Base-by-base conservation (phyloP, 1,140 invertebrate species). In the Globodera ellingtonae region DNA sequence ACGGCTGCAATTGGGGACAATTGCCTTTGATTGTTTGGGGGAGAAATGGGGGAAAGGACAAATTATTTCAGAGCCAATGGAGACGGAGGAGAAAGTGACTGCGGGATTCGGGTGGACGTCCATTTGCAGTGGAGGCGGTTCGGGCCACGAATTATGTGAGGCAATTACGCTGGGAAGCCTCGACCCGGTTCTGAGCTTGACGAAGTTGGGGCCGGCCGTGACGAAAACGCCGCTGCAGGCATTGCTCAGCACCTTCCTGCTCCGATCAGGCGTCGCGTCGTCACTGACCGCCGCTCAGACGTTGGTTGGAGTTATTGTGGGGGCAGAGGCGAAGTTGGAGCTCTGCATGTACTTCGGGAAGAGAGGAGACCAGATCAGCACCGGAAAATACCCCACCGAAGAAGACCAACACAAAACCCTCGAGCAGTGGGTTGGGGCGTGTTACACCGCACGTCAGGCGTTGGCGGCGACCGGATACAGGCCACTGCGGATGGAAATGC, bases 111-210 rank as follows among this genome's bases (percentile, higher is more conserved):
- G 56, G 3, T 59, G 56, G 56, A 18, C 56, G 18, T 59, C 67
- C 0, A 47, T 4, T 44, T 70, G 67, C 24, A 35, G 21, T 8
- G 46, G 13, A 70, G 21, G 24, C n/a, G 18, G 6, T 4, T 6
- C 44, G 6, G 74, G 74, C 1, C 74, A 76, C n/a, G 74, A 76
- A 18, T 24, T 65, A 18, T 76, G 74, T 6, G 18, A 46, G 7
- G n/a, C 48, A 2, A 10, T 76, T 6, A 67, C 46, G 18, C n/a
- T 76, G 10, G 44, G 50, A 7, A 24, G 24, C 50, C 10, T 73
- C 24, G 72, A 73, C 10, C 72, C 72, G 4, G 72, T 73, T 10
- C 21, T 73, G 13, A 44, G 72, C 18, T 10, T 56, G 7, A 59
- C 50, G 46, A 15, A 21, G 8, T 35, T n/a, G 4, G 56, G 56